Conservation (phyloP, 92 coral and sea anemone species). For the Parazoanthus swiftii region DNA sequence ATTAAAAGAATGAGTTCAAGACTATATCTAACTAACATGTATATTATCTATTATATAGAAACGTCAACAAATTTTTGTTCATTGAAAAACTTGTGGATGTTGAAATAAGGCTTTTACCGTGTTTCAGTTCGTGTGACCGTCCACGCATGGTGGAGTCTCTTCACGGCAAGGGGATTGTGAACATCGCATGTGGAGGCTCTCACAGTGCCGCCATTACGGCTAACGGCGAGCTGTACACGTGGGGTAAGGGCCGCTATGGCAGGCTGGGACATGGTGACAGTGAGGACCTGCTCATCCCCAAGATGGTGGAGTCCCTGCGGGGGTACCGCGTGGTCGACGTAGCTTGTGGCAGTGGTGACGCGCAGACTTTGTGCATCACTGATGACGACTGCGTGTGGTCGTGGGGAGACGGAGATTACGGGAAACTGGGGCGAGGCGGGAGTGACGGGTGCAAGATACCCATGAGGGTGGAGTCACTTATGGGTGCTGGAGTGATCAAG, state of each 20-base stretch:
- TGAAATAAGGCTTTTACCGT: neutral
- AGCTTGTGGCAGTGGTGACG: constrained; percentile 99
- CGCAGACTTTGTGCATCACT: constrained; percentile 96
- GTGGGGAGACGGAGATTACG: constrained; percentile 99
- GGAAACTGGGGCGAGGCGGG: constrained; percentile 98
- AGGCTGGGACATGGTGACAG: constrained; percentile 97
- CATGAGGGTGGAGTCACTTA: constrained; percentile 82
- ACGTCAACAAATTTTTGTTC: no score
- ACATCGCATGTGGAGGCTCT: constrained; percentile 93
- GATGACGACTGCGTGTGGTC: constrained; percentile 98
- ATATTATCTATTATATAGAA: no score
- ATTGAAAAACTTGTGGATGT: no score
- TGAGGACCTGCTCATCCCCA: constrained; percentile 89
- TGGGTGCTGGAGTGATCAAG: constrained; percentile 81
- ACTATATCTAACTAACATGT: no score
- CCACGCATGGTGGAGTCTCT: constrained; percentile 90
- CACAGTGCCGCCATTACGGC: constrained; percentile 91
- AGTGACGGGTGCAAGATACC: constrained; percentile 99
- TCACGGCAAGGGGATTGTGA: constrained; percentile 82
- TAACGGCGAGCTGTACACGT: constrained; percentile 87
- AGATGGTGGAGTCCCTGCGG: constrained; percentile 87
- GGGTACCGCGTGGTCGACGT: constrained; percentile 92
- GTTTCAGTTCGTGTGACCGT: constrained; percentile 81
- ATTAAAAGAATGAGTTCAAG: no score
- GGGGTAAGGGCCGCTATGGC: constrained; percentile 99